A percentile compares a stretch with the other conserved stretches of the same genome.
Conservation (phyloP, 2,888 invertebrate genomes). For the Campoplex nolae region DNA sequence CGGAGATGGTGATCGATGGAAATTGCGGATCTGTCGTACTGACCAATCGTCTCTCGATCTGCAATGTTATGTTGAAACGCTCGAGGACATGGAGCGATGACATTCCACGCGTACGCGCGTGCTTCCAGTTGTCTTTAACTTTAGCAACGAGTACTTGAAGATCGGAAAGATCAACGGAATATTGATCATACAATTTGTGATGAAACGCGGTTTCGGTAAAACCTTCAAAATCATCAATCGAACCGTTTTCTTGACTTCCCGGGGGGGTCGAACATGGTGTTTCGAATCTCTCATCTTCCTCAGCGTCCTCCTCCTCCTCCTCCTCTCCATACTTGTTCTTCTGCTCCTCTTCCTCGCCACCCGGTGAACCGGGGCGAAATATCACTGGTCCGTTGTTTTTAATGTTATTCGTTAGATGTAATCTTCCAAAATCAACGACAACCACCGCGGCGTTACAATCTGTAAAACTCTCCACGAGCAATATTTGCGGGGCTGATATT, state of each 20-base stretch:
- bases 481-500: conserved; percentile 96
- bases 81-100: conserved; percentile 95
- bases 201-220: conserved; percentile 87
- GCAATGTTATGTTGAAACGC: conserved; percentile 86
- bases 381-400: conserved; percentile 77
- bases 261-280: conserved; percentile 96
- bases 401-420: conserved; percentile 87
- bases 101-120: conserved; percentile 93
- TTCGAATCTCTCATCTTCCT: conserved; percentile 82
- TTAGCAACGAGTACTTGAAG: conserved; percentile 93
- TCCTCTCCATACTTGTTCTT: conserved; percentile 66
- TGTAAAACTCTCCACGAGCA: conserved; percentile 93
- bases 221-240: conserved; percentile 78
- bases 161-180: conserved; percentile 85
- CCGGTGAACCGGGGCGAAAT: conserved; percentile 78
- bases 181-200: conserved; percentile 91
- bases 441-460: conserved; percentile 92
- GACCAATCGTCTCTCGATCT: conserved; percentile 93
- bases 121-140: conserved; percentile 95
- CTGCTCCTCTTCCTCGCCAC: conserved; percentile 73
- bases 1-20: conserved; percentile 93
- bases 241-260: conserved; percentile 90
- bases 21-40: conserved; percentile 94
- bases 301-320: conserved; percentile 80
- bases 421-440: conserved; percentile 95